These are phyloP conservation scores for Helarctos malayanus DNA, from an alignment of 2,797 vertebrate species.

Conservation along the genomic window DNA sequence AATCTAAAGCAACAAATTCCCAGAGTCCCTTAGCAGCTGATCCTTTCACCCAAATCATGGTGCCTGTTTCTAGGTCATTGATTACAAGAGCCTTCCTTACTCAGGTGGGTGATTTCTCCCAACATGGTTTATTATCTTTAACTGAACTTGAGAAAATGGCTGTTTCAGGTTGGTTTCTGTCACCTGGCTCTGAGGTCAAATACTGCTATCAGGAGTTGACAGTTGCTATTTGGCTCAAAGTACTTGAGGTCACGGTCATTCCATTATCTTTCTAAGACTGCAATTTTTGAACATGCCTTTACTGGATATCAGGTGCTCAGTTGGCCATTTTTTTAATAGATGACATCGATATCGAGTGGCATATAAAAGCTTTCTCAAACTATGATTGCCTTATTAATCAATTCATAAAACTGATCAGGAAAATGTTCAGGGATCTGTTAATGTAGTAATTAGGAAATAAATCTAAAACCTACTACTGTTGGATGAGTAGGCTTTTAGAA, in stretches of 20 bases:
- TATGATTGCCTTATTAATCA: slow-evolving; percentile 80
- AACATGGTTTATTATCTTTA: slow-evolving; percentile 66
- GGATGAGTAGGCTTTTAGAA: slow-evolving; percentile 63
- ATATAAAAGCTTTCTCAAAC: slow-evolving; percentile 74
- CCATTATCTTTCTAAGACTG: slow-evolving; percentile 80
- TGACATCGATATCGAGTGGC: slow-evolving; percentile 75
- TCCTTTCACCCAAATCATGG: neutral
- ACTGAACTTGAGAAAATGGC: slow-evolving; percentile 76
- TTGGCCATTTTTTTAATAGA: slow-evolving; percentile 76
- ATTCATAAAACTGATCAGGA: slow-evolving; percentile 73
- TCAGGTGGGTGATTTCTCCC: neutral
- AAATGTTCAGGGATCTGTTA: slow-evolving; percentile 54
- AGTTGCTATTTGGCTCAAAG: slow-evolving; percentile 79
- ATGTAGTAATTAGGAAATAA: slow-evolving; percentile 65
- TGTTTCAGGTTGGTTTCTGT: slow-evolving; percentile 74
- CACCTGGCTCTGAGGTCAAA: slow-evolving; percentile 79
- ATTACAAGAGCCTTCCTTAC: slow-evolving; percentile 4
- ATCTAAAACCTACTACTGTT: slow-evolving; percentile 63
- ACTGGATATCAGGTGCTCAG: slow-evolving; percentile 66
- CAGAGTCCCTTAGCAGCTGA: neutral
- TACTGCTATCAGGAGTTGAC: slow-evolving; percentile 77
- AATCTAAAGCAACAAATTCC: neutral
- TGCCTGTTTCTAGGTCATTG: slow-evolving; percentile 34
- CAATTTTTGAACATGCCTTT: slow-evolving; percentile 75
- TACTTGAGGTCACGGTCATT: slow-evolving; percentile 74